These are phyloP conservation scores for Enhydra lutris DNA, from an alignment of 2,113 vertebrate species.

Conservation along the genomic window DNA sequence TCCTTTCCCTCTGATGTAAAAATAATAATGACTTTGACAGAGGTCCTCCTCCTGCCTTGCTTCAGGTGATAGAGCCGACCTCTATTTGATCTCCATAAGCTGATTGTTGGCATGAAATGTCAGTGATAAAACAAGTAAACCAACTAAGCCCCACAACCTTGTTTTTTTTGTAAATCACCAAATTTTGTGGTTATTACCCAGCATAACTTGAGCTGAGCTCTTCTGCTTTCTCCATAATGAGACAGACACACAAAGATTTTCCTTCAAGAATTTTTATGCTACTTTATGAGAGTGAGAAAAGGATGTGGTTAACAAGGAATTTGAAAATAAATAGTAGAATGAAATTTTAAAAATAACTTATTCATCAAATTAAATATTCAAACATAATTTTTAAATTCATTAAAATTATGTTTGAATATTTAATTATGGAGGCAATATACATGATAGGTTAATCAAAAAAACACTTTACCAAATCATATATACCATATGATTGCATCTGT, in stretches of 20 bases:
- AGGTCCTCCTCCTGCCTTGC: neutral
- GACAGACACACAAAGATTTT: neutral
- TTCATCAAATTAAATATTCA: neutral
- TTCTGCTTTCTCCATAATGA: neutral
- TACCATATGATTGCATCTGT: neutral
- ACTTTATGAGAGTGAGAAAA: neutral
- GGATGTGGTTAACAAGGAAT: neutral
- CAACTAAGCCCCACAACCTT: neutral
- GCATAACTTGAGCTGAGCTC: neutral
- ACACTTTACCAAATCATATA: neutral
- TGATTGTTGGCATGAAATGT: neutral
- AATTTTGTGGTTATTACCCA: neutral
- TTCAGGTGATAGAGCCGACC: neutral
- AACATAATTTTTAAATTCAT: neutral
- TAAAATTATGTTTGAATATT: slow-evolving; percentile 1
- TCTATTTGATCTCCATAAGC: neutral
- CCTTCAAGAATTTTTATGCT: neutral
- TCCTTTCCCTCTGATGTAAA: neutral
- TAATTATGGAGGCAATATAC: neutral
- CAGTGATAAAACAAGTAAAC: neutral
- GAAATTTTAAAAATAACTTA: neutral
- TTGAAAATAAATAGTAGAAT: neutral
- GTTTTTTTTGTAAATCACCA: neutral
- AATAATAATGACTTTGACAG: neutral
- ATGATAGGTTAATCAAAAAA: slow-evolving; percentile 20